Base-by-base conservation (phyloP, 2,113 vertebrate species). In the Corvus moneduloides region DNA sequence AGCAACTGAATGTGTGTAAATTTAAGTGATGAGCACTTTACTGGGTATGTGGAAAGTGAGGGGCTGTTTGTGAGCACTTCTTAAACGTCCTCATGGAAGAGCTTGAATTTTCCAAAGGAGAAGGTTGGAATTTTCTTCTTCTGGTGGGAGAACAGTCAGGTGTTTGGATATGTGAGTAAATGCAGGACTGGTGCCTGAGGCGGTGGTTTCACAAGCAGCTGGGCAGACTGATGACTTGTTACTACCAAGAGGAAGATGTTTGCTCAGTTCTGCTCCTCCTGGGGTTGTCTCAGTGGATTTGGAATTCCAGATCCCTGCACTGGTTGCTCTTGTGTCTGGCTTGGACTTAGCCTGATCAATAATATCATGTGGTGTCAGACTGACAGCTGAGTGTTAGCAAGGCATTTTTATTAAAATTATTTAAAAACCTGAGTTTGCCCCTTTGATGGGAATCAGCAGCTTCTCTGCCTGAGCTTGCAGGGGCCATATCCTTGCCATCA, bases 341-440 rank as follows among this genome's bases (percentile, higher is more conserved):
- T 72, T 22, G 22, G 66, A 8, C 24, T 84, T 33, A 32, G 41
- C 43, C 69, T 51, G 2, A 3, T 49, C 51, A 44, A 4, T 23
- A 46, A 2, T 18, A 2, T 11, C 19, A 2, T 1, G 13, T 27
- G 8, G 41, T 5, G 1, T 22, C 12, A 68, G 39, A 21, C 33
- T 43, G 89, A 30, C 37, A 44, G 27, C 72, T 56, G n/a, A 71
- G 30, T 9, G 17, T n/a, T 18, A 82, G 35, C 84, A 64, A 7
- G 12, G 30, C 19, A 1, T 11, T 73, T 76, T 86, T 39, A 37
- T 21, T 14, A 6, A 3, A 43, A n/a, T 67, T 9, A 26, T 44
- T 78, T 74, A 6, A 15, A 54, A 74, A 11, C 24, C 48, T 15
- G 35, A 44, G 17, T 43, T 72, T 2, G 5, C 6, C 5, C 39